phyloP scores from a whole-genome alignment of 2,888 invertebrate genomes.

The Habrosyne pyritoides region DNA sequence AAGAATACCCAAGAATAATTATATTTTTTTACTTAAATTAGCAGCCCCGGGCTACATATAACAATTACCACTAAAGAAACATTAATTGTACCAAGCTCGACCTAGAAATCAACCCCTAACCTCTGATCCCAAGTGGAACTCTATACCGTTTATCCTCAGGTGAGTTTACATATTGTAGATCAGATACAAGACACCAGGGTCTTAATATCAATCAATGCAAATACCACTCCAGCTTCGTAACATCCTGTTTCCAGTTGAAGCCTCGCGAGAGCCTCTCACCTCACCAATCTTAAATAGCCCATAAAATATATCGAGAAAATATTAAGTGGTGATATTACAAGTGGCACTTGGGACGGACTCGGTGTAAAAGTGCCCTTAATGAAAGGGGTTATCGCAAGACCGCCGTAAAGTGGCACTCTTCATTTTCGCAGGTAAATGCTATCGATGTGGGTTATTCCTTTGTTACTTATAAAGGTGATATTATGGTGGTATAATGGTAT shows the following conservation, averaged over 20 bases:
- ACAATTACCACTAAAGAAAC: too few relatives aligned
- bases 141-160: too few relatives aligned
- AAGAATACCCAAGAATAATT: too few relatives aligned
- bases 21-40: too few relatives aligned
- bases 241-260: not conserved
- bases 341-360: conserved; percentile 37
- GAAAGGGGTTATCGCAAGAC: conserved; percentile 52
- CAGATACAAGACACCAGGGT: too few relatives aligned
- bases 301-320: conserved; percentile 36
- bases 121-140: too few relatives aligned
- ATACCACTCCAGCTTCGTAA: not conserved
- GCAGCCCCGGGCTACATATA: too few relatives aligned
- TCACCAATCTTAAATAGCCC: conserved; percentile 15
- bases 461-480: not conserved
- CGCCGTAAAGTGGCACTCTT: conserved; percentile 29
- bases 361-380: conserved; percentile 45
- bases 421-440: conserved; percentile 38
- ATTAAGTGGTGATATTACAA: conserved; percentile 25
- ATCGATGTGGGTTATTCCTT: conserved; percentile 6
- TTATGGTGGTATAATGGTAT: not conserved
- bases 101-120: too few relatives aligned
- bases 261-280: not conserved
- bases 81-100: too few relatives aligned
- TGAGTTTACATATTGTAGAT: too few relatives aligned
- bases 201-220: not conserved